These are phyloP conservation scores for Lophochroa leadbeateri DNA, from an alignment of 2,113 vertebrate species.

Conservation along the genomic window DNA sequence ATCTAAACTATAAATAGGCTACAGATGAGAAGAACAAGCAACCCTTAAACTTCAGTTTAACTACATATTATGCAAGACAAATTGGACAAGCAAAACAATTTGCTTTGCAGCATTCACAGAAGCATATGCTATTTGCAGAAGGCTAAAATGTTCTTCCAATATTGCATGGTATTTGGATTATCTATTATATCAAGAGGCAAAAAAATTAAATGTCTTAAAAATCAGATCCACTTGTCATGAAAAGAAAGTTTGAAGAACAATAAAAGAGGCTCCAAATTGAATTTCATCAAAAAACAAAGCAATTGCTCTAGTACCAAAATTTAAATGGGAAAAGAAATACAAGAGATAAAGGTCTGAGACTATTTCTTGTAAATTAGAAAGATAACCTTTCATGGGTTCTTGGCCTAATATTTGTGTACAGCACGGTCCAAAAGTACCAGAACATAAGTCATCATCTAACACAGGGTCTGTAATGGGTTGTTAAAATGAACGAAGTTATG, in stretches of 20 bases:
- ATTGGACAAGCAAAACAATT: conserved; percentile 2
- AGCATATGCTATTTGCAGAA: conserved; percentile 10
- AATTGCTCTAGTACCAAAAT: not conserved
- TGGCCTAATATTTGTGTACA: not conserved
- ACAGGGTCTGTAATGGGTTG: not conserved
- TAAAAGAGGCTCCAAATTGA: not conserved
- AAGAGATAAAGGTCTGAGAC: not conserved
- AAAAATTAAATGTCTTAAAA: not conserved
- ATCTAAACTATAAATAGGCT: not conserved
- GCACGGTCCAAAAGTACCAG: not conserved
- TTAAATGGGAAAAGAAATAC: not conserved
- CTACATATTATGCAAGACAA: not conserved
- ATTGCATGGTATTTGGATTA: not conserved
- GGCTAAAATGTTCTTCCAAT: not conserved
- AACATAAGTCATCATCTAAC: not conserved
- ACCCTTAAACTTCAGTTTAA: not conserved
- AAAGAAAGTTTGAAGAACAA: not conserved
- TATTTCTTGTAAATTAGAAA: not conserved
- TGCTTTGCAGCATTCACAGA: not conserved
- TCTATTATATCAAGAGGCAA: not conserved
- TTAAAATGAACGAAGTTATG: not conserved
- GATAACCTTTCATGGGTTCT: not conserved
- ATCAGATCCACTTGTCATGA: not conserved
- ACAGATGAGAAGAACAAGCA: not conserved
- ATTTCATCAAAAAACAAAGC: not conserved